Conservation (phyloP, 2,888 invertebrate species). For the Meghimatium bilineatum region DNA sequence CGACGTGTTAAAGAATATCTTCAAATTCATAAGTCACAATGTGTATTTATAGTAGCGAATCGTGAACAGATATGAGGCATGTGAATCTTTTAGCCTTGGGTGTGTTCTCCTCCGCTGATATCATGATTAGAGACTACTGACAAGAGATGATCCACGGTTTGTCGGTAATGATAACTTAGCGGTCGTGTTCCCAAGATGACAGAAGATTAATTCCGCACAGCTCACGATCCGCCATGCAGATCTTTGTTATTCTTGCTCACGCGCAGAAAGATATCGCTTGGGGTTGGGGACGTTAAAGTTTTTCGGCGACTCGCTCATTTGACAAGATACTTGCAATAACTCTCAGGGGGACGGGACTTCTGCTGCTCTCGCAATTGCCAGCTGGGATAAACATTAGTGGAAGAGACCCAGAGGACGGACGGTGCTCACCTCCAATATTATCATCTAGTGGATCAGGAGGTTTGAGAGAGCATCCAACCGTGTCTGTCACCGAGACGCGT, state of each 20-base stretch:
- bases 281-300: background rate
- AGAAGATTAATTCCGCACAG: background rate
- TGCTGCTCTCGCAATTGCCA: background rate
- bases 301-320: background rate
- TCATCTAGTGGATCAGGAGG: background rate
- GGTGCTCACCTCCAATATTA: background rate
- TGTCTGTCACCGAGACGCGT: background rate
- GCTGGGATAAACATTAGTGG: constrained; percentile 14
- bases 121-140: constrained; percentile 18
- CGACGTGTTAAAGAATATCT: background rate
- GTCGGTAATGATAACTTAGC: constrained; percentile 21
- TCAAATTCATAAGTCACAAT: background rate
- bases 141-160: background rate
- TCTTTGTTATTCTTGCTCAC: constrained; percentile 16
- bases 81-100: constrained; percentile 3
- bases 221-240: constrained; percentile 4
- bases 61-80: background rate
- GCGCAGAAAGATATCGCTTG: background rate
- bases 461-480: background rate
- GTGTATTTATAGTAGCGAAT: background rate
- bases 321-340: constrained; percentile 1
- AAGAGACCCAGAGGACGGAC: background rate
- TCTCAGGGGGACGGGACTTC: background rate
- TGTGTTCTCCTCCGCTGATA: background rate
- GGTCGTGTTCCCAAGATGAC: constrained; percentile 10